A percentile compares a stretch with the other conserved stretches of the same genome.
Evolutionary conservation across 2,113 vertebrate genomes (phyloP).

Genomic region (Helogale parvula): DNA sequence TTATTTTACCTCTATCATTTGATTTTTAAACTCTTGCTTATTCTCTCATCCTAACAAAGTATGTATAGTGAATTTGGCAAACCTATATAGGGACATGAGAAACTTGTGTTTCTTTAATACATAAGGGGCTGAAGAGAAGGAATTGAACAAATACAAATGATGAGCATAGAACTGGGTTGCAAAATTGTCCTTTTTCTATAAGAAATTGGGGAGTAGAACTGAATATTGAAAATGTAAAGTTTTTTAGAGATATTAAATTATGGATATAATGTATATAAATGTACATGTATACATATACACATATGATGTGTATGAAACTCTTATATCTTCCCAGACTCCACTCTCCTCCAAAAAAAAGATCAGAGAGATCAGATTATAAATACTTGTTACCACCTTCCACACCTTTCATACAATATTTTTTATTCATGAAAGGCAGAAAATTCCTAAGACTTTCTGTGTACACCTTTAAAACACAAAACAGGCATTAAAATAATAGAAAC

Average conservation of each 20-base stretch:
- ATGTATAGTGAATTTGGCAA: neutral
- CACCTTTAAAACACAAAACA: conserved; percentile 66
- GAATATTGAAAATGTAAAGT: neutral
- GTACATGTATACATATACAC: neutral
- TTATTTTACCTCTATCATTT: neutral
- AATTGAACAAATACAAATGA: neutral
- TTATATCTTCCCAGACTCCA: neutral
- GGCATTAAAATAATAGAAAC: conserved; percentile 69
- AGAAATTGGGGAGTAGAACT: neutral
- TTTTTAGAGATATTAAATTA: neutral
- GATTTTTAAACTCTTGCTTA: neutral
- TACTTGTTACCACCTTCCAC: neutral
- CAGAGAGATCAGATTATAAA: neutral
- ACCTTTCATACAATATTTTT: neutral
- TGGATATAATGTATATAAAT: neutral
- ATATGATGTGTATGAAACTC: neutral
- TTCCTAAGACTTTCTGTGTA: neutral
- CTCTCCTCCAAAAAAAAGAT: neutral
- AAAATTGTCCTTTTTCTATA: neutral
- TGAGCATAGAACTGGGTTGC: neutral
- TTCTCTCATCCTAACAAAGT: neutral
- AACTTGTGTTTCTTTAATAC: neutral
- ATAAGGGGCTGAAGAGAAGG: neutral
- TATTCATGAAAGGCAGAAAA: neutral
- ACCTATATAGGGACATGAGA: neutral